Base-by-base conservation (phyloP, 2,113 vertebrate species). In the Alligator sinensis region DNA sequence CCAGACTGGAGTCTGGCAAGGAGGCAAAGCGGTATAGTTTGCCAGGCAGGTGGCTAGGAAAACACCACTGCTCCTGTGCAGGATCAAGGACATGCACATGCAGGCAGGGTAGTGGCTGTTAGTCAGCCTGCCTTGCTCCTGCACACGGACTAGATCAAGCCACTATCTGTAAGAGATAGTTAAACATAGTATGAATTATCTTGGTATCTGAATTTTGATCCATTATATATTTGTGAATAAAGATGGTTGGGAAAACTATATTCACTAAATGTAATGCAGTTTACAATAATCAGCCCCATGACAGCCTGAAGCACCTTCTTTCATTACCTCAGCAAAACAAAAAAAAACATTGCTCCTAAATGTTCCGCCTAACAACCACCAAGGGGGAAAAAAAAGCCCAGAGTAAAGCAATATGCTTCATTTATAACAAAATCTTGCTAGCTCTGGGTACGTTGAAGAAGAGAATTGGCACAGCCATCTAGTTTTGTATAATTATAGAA, bases 191-290 rank as follows among this genome's bases (percentile, higher is more conserved):
- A 8, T 34, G 78, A 55, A 64, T 88, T 82, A 30, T 54, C 61
- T 84, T 1, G 2, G 9, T 9, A 2, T 86, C 81, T 82, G 55
- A 79, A 92, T 57, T 13, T 9, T 28, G 84, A 57, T 25, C 16
- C 22, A 14, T 6, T 0, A 0, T 55, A 54, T 9, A 0, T 2
- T 2, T 0, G 0, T 66, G 58, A 87, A 88, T 5, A 2, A 11
- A 79, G 28, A 16, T 57, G 30, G 55, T 59, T 2, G 9, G 27
- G 27, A 58, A 76, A 47, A 61, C 9, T 34, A 22, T 70, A n/a
- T 24, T 57, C 27, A 18, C 0, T 2, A 13, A 64, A 14, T 79
- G 25, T 63, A 62, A 77, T 62, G 9, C n/a, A 24, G 57, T 68
- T 79, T 38, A 59, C 62, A n/a, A 58, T 68, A 72, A 90, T 72